Evolutionary conservation across 2,113 vertebrate species (phyloP).

Genomic region (Rousettus leschenaultii): DNA sequence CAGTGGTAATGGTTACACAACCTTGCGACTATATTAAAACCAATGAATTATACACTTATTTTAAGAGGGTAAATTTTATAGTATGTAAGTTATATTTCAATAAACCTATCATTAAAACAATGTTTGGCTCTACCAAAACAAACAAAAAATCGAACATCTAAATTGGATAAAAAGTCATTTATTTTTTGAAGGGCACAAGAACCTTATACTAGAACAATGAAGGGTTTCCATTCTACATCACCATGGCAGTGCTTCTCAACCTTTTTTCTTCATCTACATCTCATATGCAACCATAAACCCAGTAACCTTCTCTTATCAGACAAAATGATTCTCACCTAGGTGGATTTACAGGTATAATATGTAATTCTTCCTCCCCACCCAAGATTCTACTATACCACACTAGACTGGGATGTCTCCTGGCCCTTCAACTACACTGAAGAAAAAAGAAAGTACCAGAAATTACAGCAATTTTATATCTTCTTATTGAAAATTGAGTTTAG

Average conservation of each 20-base stretch:
- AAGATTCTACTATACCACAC: background rate
- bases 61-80: background rate
- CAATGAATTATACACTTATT: background rate
- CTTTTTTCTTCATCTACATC: background rate
- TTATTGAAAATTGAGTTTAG: background rate
- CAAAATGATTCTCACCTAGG: background rate
- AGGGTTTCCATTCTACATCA: background rate
- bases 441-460: background rate
- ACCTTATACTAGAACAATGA: background rate
- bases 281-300: background rate
- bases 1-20: background rate
- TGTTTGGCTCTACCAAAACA: background rate
- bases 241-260: background rate
- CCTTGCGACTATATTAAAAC: background rate
- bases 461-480: background rate
- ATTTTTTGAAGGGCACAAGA: background rate
- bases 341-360: background rate
- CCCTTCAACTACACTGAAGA: background rate
- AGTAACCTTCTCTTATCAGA: conserved; percentile 8
- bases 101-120: background rate
- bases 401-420: background rate
- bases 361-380: background rate
- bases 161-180: conserved; percentile 1
- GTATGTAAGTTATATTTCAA: background rate
- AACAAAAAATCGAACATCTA: conserved; percentile 20